Conservation (phyloP, 2,888 invertebrate genomes). For the Agonopterix alstromeriana region DNA sequence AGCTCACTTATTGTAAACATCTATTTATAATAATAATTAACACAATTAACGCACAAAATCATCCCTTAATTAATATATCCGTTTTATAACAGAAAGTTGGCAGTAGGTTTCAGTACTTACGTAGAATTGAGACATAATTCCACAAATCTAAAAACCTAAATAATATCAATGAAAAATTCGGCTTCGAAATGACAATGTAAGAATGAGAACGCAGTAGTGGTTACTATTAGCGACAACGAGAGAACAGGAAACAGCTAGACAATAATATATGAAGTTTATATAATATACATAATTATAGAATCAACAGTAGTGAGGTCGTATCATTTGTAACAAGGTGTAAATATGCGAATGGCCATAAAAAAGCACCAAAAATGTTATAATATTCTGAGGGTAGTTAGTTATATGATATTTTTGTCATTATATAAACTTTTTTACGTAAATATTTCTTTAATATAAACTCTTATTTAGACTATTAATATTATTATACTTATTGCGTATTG, state of each 20-base stretch:
- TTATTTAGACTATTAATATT: constrained; percentile 61
- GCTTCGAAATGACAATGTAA: constrained; percentile 32
- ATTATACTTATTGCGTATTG: constrained; percentile 57
- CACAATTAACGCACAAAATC: constrained; percentile 64
- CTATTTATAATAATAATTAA: constrained; percentile 55
- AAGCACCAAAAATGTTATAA: constrained; percentile 62
- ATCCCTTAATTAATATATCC: constrained; percentile 47
- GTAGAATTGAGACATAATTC: constrained; percentile 36
- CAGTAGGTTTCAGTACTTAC: constrained; percentile 65
- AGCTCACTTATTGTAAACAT: constrained; percentile 62
- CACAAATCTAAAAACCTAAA: constrained; percentile 43
- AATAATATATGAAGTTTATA: constrained; percentile 37
- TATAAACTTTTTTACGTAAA: constrained; percentile 65
- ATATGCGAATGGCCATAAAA: constrained; percentile 58
- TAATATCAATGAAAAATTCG: constrained; percentile 62
- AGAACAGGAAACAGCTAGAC: constrained; percentile 35
- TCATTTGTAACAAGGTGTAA: constrained; percentile 59
- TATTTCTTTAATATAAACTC: constrained; percentile 71
- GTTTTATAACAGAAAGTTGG: constrained; percentile 62
- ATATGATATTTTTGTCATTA: constrained; percentile 53
- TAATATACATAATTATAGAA: constrained; percentile 32
- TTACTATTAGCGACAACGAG: constrained; percentile 5
- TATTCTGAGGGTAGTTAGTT: constrained; percentile 46
- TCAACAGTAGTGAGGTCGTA: constrained; percentile 49
- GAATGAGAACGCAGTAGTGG: constrained; percentile 5